A percentile compares a stretch with the other conserved stretches of the same genome.
These are phyloP conservation scores for Centroberyx gerrardi DNA, from an alignment of 2,797 vertebrate species.

Conservation along the genomic window DNA sequence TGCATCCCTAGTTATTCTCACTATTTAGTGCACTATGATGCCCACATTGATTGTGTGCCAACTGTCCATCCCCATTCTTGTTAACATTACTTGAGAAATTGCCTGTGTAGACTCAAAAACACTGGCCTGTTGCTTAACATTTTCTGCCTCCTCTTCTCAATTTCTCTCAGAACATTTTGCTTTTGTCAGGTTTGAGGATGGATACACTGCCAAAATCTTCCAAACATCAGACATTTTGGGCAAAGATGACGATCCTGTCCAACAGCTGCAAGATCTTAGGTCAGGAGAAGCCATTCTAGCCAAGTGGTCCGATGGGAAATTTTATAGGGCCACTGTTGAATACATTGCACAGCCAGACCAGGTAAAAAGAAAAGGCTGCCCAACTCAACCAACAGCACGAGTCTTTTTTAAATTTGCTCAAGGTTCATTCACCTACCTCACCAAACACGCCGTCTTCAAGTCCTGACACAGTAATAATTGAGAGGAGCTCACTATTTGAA, in stretches of 20 bases:
- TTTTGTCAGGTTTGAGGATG: slow-evolving; percentile 30
- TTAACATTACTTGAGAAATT: too few relatives aligned
- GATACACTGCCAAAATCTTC: slow-evolving; percentile 28
- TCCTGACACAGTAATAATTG: too few relatives aligned
- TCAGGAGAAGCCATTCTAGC: slow-evolving; percentile 46
- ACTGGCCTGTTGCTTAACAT: not conserved
- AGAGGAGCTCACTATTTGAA: slow-evolving; percentile 33
- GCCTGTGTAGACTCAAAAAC: too few relatives aligned
- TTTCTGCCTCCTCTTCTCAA: not conserved
- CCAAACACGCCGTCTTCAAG: not conserved
- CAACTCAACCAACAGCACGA: slow-evolving; percentile 4
- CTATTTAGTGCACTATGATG: too few relatives aligned
- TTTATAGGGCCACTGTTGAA: slow-evolving; percentile 47
- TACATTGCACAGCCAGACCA: slow-evolving; percentile 37
- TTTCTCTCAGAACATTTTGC: slow-evolving; percentile 2
- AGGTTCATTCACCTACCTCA: slow-evolving; percentile 7
- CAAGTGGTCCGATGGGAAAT: slow-evolving; percentile 50
- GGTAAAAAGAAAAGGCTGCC: slow-evolving; percentile 10
- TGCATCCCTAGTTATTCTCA: too few relatives aligned
- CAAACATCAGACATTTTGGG: slow-evolving; percentile 26
- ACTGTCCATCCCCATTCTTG: too few relatives aligned
- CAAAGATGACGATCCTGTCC: slow-evolving; percentile 23
- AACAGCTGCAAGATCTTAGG: slow-evolving; percentile 26
- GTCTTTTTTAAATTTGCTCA: slow-evolving; percentile 36
- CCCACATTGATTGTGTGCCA: too few relatives aligned